A percentile compares a stretch with the other conserved stretches of the same genome.
Evolutionary conservation across 1,140 invertebrate species (phyloP).

Genomic region (Drosophila nigromelanica): DNA sequence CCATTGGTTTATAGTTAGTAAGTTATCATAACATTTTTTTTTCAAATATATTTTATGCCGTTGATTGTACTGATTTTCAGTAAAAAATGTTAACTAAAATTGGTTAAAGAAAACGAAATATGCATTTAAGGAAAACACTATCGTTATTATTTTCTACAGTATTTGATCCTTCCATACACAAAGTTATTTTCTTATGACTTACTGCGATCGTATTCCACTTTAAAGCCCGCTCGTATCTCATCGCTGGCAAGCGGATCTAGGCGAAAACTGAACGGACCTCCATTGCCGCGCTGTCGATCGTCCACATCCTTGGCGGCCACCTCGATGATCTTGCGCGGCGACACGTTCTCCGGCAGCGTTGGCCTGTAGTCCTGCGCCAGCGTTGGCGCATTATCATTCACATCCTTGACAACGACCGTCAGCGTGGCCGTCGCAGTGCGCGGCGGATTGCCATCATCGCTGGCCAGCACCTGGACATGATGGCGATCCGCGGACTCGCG

Average conservation of each 20-base stretch:
- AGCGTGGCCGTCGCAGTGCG: slow-evolving; percentile 89
- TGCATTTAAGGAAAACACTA: too few species aligned
- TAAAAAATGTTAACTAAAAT: too few species aligned
- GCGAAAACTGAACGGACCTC: slow-evolving; percentile 87
- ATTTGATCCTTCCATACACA: too few species aligned
- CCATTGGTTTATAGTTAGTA: too few species aligned
- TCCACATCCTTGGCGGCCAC: slow-evolving; percentile 88
- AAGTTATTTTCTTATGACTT: slow-evolving; percentile 57
- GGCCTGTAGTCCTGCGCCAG: slow-evolving; percentile 87
- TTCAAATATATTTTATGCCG: too few species aligned
- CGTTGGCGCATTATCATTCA: slow-evolving; percentile 88
- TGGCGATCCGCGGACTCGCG: slow-evolving; percentile 86
- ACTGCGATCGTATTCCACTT: slow-evolving; percentile 87
- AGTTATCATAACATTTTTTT: too few species aligned
- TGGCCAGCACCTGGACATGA: slow-evolving; percentile 86
- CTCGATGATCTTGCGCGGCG: slow-evolving; percentile 86
- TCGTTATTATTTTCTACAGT: too few species aligned
- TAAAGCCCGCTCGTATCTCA: slow-evolving; percentile 86
- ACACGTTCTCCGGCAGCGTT: slow-evolving; percentile 86
- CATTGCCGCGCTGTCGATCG: slow-evolving; percentile 87
- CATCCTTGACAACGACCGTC: slow-evolving; percentile 87
- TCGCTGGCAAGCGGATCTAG: slow-evolving; percentile 86
- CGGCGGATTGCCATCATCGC: slow-evolving; percentile 87
- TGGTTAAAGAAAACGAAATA: too few species aligned
- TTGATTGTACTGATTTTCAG: too few species aligned